phyloP scores from a whole-genome alignment of 1,140 invertebrate genomes.

The Eriosoma lanigerum region DNA sequence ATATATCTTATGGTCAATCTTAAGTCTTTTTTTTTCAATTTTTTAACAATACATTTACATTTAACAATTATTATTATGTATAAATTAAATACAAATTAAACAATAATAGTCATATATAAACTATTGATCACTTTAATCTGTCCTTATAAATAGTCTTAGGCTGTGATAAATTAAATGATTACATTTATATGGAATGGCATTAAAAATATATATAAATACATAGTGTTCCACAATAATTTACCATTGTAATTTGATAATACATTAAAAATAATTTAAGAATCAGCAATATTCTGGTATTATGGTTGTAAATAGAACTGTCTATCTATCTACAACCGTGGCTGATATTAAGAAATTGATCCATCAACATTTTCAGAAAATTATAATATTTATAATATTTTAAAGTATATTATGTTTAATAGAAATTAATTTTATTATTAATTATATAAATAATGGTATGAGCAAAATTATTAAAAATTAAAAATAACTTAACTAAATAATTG shows the following conservation, averaged over 20 bases:
- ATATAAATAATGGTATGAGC: background rate
- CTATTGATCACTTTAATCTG: background rate
- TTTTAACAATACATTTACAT: conserved; percentile 44
- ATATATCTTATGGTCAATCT: background rate
- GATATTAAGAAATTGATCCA: too few species aligned
- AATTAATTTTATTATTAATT: background rate
- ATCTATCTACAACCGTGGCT: too few species aligned
- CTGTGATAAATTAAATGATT: too few species aligned
- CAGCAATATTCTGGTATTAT: too few species aligned
- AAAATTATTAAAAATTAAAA: background rate
- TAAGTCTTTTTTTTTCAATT: conserved; percentile 19
- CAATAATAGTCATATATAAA: conserved; percentile 11
- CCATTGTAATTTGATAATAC: too few species aligned
- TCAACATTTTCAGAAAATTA: too few species aligned
- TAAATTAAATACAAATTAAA: conserved; percentile 11
- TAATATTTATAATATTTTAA: background rate
- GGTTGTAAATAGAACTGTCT: too few species aligned
- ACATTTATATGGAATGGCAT: conserved; percentile 36
- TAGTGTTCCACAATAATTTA: too few species aligned
- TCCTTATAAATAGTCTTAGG: background rate
- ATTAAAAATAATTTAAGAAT: too few species aligned
- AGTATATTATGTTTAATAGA: too few species aligned
- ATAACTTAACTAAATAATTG: too few species aligned
- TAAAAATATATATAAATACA: background rate
- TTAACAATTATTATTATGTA: conserved; percentile 1